Conservation (phyloP, 1,140 invertebrate species). For the Camponotus pennsylvanicus region DNA sequence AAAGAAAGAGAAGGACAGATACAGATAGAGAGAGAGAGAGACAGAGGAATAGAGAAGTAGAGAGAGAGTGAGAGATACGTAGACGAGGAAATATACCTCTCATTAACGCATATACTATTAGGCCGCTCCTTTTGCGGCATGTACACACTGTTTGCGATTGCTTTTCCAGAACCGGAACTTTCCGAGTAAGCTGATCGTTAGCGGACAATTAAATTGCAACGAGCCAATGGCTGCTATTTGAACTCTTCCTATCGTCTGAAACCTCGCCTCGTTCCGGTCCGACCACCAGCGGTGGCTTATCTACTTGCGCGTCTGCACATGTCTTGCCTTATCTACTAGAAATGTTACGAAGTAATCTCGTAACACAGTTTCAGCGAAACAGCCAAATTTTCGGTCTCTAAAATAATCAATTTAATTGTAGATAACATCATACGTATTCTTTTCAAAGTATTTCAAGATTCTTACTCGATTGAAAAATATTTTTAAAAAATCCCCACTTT, state of each 20-base stretch:
- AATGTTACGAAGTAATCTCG: slow-evolving; percentile 16
- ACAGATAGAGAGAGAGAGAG: neutral
- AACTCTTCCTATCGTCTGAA: slow-evolving; percentile 28
- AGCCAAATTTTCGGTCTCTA: neutral
- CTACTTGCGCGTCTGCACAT: slow-evolving; percentile 35
- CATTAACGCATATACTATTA: slow-evolving; percentile 39
- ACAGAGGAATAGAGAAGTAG: too few species aligned
- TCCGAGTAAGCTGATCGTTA: slow-evolving; percentile 10
- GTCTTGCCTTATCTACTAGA: slow-evolving; percentile 11
- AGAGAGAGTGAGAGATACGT: neutral
- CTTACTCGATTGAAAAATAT: neutral
- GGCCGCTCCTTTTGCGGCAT: neutral
- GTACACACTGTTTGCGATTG: neutral
- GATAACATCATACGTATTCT: neutral
- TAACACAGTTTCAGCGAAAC: neutral
- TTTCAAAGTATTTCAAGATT: neutral
- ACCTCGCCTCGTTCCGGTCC: neutral
- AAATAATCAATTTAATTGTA: neutral
- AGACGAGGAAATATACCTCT: slow-evolving; percentile 21
- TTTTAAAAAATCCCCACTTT: neutral
- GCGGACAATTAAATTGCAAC: slow-evolving; percentile 43
- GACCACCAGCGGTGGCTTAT: slow-evolving; percentile 34
- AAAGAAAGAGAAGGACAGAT: neutral
- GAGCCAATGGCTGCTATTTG: slow-evolving; percentile 25
- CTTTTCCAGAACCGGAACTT: slow-evolving; percentile 17